Evolutionary conservation across 2,888 invertebrate species (phyloP), one percentile per base, ranked within the genome.

Genomic region (Cheilosia grossa): DNA sequence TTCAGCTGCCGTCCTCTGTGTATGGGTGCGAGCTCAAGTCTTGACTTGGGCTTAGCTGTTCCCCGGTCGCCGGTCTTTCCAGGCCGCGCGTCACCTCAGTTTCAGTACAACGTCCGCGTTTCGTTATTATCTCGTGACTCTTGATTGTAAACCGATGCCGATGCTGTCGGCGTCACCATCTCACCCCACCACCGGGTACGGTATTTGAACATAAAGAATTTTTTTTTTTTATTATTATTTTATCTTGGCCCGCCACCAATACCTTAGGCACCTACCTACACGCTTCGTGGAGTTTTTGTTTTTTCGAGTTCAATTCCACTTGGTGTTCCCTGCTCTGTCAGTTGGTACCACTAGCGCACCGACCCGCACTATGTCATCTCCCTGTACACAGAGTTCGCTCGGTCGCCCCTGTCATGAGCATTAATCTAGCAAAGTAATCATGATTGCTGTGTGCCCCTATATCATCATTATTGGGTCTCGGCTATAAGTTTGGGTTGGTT

Each of bases 341-440:
- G 51, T 59, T 42, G 47, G 75, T 53, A n/a, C 15, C 15, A 44
- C 44, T 17, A 17, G 0, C n/a, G 27, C 27, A 27, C 30, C 61
- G 19, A 7, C 44, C 59, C 59, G 66, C 54, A 51, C 58, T 47
- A 24, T 24, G 66, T 49, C 75, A 42, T 37, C 56, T 66, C 78
- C 70, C 47, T 19, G n/a, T 15, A 13, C 4, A 13, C 4, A 21
- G 13, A 24, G 66, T 61, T 37, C 47, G 69, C 40, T 69, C 63
- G 73, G 67, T 79, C 74, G 79, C 73, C 73, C 58, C 64, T 64
- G 69, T 83, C 83, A 74, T 83, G 80, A 74, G 80, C 80, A 83
- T 83, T 83, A 74, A 83, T 80, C 80, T 75, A 83, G 80, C 64
- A 79, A 83, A 83, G 83, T 83, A 80, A 83, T 83, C 80, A 83